Base-by-base conservation (phyloP, 2,888 invertebrate genomes). In the Agrilus mali region DNA sequence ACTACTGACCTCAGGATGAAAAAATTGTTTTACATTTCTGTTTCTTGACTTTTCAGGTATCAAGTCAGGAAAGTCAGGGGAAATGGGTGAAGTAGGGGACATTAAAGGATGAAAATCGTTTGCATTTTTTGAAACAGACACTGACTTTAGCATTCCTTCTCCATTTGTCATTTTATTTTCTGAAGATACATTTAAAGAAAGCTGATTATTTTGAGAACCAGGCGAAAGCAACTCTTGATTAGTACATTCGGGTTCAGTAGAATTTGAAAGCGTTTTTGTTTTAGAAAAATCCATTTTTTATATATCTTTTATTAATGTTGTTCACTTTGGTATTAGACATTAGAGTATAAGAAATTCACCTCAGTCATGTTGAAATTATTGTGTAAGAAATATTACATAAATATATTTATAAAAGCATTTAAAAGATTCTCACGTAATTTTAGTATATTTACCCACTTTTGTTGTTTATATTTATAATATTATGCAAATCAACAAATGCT, bases 31-130 rank as follows among this genome's bases (percentile, higher is more conserved):
- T 35, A 58, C 57, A 41, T 48, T 48, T 38, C 51, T 53, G 33
- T 45, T 43, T 50, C 60, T 58, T 6, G 60, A 55, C 47, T 63
- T 61, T 51, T 65, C 59, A 6, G 65, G 65, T 42, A 66, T 65
- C 17, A 66, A 47, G 53, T 66, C 66, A 3, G 66, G 67, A 55
- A 54, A 65, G 52, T 63, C 62, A 5, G 61, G 60, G 2, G 64
- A 60, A 33, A 61, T 55, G 16, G 63, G 58, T 7, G 64, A 60
- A 14, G 52, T 51, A 12, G 64, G 59, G 7, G 63, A 60, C 67
- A 68, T 67, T 43, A 68, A 51, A 5, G 68, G 68, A 52, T 68
- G 68, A 15, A 61, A 65, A 53, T 67, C 59, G 35, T 66, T 68
- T 37, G 66, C 66, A 52, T 64, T 64, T 46, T 56, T 48, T 14